Evolutionary conservation across 2,888 invertebrate genomes (phyloP).

Genomic region (Trichogramma dendrolimi): DNA sequence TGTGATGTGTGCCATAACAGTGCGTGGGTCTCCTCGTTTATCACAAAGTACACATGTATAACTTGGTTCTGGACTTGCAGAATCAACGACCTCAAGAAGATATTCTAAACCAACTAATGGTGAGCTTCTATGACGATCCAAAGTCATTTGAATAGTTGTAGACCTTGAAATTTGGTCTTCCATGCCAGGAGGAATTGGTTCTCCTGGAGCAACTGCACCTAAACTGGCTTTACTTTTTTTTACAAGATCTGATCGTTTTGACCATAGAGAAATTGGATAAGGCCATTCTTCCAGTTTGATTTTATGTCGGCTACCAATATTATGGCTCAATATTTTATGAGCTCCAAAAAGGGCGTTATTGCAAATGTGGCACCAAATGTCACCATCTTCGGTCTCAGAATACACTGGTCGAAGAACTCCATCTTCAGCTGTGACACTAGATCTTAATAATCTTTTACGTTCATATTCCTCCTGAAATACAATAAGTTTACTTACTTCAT

Average conservation of each 20-base stretch:
- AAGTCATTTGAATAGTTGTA: constrained; percentile 54
- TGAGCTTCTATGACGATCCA: constrained; percentile 57
- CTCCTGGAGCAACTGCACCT: constrained; percentile 57
- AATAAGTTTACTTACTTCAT: constrained; percentile 12
- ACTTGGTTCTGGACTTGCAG: constrained; percentile 64
- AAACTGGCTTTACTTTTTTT: constrained; percentile 35
- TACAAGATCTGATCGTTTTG: constrained; percentile 43
- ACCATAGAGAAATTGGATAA: constrained; percentile 49
- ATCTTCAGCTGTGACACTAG: constrained; percentile 50
- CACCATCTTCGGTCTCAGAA: constrained; percentile 48
- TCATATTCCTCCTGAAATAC: constrained; percentile 49
- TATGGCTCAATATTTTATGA: constrained; percentile 48
- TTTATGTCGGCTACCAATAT: constrained; percentile 50
- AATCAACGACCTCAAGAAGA: constrained; percentile 68
- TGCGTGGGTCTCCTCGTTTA: constrained; percentile 74
- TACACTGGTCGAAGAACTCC: constrained; percentile 49
- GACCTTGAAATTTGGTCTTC: constrained; percentile 59
- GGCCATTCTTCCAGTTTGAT: constrained; percentile 50
- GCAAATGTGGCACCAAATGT: constrained; percentile 52
- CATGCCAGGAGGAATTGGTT: constrained; percentile 69
- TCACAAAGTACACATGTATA: constrained; percentile 76
- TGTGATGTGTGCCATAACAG: constrained; percentile 73
- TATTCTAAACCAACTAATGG: constrained; percentile 73
- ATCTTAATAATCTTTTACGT: constrained; percentile 49
- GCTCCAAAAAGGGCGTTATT: constrained; percentile 49